Evolutionary conservation across 2,797 vertebrate species (phyloP).

Genomic region (Carapus acus): DNA sequence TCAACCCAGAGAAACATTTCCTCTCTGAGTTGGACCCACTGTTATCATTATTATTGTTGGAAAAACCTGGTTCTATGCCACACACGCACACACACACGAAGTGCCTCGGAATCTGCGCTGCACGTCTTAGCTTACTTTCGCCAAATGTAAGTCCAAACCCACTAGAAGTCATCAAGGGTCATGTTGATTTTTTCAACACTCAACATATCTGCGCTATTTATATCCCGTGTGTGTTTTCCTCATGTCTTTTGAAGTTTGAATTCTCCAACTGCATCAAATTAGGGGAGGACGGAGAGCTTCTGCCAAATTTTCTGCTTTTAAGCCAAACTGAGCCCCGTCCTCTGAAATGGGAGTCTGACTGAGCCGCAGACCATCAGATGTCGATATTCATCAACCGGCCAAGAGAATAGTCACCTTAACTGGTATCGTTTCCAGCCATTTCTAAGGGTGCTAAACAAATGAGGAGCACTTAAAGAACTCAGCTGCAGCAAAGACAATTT

Average conservation of each 20-base stretch:
- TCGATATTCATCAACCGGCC: slow-evolving; percentile 9
- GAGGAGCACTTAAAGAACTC: too few species aligned
- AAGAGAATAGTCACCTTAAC: slow-evolving; percentile 12
- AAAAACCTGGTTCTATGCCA: too few species aligned
- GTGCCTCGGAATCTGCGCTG: too few species aligned
- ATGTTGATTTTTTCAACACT: too few species aligned
- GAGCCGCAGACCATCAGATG: slow-evolving; percentile 33
- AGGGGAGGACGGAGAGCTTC: slow-evolving; percentile 16
- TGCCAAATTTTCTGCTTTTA: slow-evolving; percentile 25
- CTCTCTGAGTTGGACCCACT: too few species aligned
- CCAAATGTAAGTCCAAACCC: too few species aligned
- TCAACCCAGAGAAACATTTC: too few species aligned
- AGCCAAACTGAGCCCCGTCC: slow-evolving; percentile 17
- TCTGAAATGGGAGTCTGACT: slow-evolving; percentile 28
- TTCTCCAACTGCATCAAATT: slow-evolving; percentile 28
- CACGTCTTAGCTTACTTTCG: too few species aligned
- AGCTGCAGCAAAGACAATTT: too few species aligned
- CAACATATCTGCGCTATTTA: slow-evolving; percentile 22
- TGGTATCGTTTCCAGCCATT: slow-evolving; percentile 17
- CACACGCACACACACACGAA: too few species aligned
- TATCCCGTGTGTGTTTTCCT: slow-evolving; percentile 21
- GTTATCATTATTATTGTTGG: too few species aligned
- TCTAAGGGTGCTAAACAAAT: not conserved
- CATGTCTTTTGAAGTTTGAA: slow-evolving; percentile 24
- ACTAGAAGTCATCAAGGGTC: too few species aligned